These are phyloP conservation scores for Leptothorax acervorum DNA, from an alignment of 2,888 invertebrate genomes.

Conservation along the genomic window DNA sequence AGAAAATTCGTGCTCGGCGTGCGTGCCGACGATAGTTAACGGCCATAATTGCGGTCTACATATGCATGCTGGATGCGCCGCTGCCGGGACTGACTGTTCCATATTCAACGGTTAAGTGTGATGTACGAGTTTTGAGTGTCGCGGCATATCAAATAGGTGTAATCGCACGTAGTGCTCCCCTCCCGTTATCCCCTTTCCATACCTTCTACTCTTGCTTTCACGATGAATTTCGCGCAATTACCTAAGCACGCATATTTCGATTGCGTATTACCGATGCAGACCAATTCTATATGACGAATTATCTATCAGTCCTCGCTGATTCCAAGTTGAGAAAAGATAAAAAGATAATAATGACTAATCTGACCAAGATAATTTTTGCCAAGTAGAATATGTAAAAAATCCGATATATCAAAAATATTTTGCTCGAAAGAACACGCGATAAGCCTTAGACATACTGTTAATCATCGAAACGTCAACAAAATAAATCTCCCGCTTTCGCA, in stretches of 20 bases:
- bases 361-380: background rate
- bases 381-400: background rate
- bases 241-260: conserved; percentile 66
- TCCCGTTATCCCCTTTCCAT: conserved; percentile 50
- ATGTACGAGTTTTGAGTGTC: conserved; percentile 83
- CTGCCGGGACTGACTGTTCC: conserved; percentile 78
- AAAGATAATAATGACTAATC: background rate
- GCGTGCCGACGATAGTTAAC: conserved; percentile 80
- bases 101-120: conserved; percentile 84
- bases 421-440: background rate
- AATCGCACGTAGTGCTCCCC: conserved; percentile 74
- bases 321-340: background rate
- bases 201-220: conserved; percentile 23
- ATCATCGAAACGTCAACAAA: conserved; percentile 6
- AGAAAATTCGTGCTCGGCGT: conserved; percentile 71
- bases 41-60: conserved; percentile 79
- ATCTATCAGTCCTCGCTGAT: background rate
- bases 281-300: background rate
- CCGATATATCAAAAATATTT: background rate
- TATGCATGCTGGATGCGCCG: conserved; percentile 77
- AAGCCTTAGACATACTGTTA: conserved; percentile 3
- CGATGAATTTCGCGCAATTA: conserved; percentile 82
- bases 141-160: conserved; percentile 82
- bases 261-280: background rate
- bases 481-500: conserved; percentile 21